Percentiles rank a stretch among this genome's conserved stretches.
Evolutionary conservation across 2,113 vertebrate species (phyloP).

Genomic region (Gulo gulo): DNA sequence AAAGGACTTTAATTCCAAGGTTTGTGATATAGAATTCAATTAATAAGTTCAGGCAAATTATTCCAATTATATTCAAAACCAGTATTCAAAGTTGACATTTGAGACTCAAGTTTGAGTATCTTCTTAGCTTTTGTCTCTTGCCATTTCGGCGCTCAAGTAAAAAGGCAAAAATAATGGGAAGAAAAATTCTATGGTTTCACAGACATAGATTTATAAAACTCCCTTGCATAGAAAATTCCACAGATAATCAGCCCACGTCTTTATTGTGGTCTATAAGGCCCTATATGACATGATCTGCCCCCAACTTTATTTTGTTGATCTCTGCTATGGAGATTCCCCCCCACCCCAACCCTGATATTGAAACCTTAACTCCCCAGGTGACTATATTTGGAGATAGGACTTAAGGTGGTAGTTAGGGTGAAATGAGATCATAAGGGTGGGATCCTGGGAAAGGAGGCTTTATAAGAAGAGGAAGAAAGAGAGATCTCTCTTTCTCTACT

Average conservation of each 20-base stretch:
- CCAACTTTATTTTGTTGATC: not conserved
- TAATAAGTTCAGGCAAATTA: conserved; percentile 69
- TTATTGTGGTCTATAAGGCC: not conserved
- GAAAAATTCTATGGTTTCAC: not conserved
- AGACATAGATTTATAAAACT: conserved; percentile 19
- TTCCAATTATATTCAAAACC: conserved; percentile 72
- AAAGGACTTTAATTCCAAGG: conserved; percentile 61
- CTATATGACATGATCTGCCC: not conserved
- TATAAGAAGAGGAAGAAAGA: not conserved
- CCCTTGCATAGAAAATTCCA: not conserved
- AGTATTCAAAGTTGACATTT: conserved; percentile 55
- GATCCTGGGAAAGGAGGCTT: not conserved
- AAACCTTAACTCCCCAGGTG: not conserved
- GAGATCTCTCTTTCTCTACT: not conserved
- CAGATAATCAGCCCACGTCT: not conserved
- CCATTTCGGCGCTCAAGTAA: not conserved
- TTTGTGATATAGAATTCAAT: conserved; percentile 69
- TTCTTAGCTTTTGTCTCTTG: conserved; percentile 58
- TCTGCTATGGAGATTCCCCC: not conserved
- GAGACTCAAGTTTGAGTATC: conserved; percentile 31
- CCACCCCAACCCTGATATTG: not conserved
- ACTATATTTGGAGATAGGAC: not conserved
- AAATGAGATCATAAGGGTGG: not conserved
- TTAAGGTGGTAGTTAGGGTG: not conserved
- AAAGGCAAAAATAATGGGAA: conserved; percentile 23